Percentiles rank a stretch among this genome's conserved stretches.
These are phyloP conservation scores for Fistularia tabacaria DNA, from an alignment of 2,797 vertebrate species.

Conservation along the genomic window DNA sequence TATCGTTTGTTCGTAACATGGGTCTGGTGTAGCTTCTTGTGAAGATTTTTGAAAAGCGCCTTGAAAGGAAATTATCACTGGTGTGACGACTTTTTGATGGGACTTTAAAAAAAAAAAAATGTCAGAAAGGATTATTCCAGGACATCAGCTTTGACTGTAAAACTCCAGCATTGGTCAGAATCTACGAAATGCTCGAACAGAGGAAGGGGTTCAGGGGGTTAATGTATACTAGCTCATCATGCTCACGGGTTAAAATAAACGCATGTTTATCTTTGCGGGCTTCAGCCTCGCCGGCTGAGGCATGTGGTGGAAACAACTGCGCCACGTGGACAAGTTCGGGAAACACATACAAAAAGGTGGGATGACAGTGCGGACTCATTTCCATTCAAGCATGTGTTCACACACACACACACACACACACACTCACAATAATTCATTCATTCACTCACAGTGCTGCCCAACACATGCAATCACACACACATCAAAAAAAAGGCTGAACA, in stretches of 20 bases:
- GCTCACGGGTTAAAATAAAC: constrained; percentile 50
- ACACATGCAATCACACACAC: constrained; percentile 11
- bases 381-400: constrained; percentile 8
- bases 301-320: constrained; percentile 34
- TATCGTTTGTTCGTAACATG: too few relatives aligned
- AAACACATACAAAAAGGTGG: constrained; percentile 16
- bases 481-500: constrained; percentile 31
- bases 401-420: constrained; percentile 3
- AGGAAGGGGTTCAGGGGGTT: constrained; percentile 15
- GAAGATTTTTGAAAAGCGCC: too few relatives aligned
- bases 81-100: too few relatives aligned
- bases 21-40: too few relatives aligned
- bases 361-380: constrained; percentile 7
- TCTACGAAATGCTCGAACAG: background rate
- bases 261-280: constrained; percentile 64
- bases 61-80: too few relatives aligned
- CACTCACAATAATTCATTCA: constrained; percentile 7
- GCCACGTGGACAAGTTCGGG: constrained; percentile 27
- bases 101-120: too few relatives aligned
- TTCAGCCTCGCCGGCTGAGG: constrained; percentile 46
- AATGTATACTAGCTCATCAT: constrained; percentile 8
- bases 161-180: too few relatives aligned
- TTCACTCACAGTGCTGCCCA: constrained; percentile 8
- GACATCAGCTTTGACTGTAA: too few relatives aligned
- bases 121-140: too few relatives aligned